Base-by-base conservation (phyloP, 1,140 invertebrate genomes). In the Paramacrobiotus metropolitanus region DNA sequence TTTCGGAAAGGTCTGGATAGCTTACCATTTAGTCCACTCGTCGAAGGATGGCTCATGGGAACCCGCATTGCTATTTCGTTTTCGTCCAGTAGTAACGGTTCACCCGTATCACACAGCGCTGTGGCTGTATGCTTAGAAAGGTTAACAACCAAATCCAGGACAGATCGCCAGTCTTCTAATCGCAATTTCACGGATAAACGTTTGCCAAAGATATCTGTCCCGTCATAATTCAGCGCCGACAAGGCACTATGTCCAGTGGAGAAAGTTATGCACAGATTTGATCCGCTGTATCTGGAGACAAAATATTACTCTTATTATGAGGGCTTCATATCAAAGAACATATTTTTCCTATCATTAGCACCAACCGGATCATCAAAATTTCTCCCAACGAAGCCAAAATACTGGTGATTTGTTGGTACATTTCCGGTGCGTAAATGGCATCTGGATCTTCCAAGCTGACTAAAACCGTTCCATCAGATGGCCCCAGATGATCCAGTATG, bases 381-480 rank as follows among this genome's bases (percentile, higher is more conserved):
- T 55, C 24, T 15, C 48, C 48, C 48, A 55, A 24, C 9, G 9
- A 24, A 4, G 48, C 48, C 48, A 55, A 20, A 24, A 28, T 9
- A 28, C 15, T 28, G 15, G 28, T 55, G 48, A 55, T 28, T 15
- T 24, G 15, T 20, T 28, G 15, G 24, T 55, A 55, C 15, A 55
- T 28, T 4, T 55, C 48, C 4, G 48, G 48, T 55, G 15, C 48
- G 48, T 55, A 55, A 15, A 55, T 9, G 24, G 24, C 48, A 24
- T 55, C 24, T 20, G 44, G 60, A 30, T 64, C 55, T 44, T 68
- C 67, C 40, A 80, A 77, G 67, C 81, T 81, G 1, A 95, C 79
- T 61, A 94, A 80, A 64, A 95, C 82, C 20, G 89, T 92, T n/a
- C 84, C 86, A 78, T 97, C 91, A 1, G 87, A 84, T n/a, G 92